Evolutionary conservation across 1,140 invertebrate species (phyloP).

Genomic region (Batillaria attramentaria): DNA sequence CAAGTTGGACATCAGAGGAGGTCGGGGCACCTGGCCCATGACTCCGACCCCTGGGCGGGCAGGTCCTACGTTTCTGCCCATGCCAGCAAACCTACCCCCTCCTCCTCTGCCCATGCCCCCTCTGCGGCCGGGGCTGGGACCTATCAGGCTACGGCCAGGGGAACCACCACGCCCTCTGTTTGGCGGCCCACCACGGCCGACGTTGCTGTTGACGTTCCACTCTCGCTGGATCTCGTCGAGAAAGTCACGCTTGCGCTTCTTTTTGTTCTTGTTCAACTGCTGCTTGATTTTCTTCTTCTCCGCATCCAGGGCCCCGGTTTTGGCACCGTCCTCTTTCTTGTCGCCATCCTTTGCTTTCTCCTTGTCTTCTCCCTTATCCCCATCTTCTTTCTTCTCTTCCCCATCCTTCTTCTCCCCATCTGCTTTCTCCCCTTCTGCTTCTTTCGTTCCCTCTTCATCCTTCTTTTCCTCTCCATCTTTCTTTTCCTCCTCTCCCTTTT

Average conservation of each 20-base stretch:
- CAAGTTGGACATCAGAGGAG: neutral
- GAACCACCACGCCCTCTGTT: no score
- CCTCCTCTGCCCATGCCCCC: neutral
- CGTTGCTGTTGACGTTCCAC: constrained; percentile 11
- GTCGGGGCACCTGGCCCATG: neutral
- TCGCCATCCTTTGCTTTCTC: neutral
- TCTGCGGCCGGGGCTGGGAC: no score
- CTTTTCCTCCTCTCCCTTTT: neutral
- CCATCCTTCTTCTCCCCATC: neutral
- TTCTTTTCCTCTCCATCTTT: neutral
- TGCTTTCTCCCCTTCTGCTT: neutral
- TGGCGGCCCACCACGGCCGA: no score
- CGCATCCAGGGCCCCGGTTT: neutral
- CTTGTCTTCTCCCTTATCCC: neutral
- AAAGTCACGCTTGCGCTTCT: constrained; percentile 26
- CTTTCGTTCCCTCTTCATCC: neutral
- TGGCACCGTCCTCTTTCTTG: neutral
- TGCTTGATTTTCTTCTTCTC: constrained; percentile 7
- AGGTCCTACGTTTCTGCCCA: neutral
- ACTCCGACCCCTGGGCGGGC: no score
- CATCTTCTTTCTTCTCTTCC: neutral
- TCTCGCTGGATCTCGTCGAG: constrained; percentile 10
- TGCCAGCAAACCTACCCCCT: neutral
- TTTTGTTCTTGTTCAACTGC: constrained; percentile 7
- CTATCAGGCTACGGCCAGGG: no score